These are phyloP conservation scores for Osmerus eperlanus DNA, from an alignment of 2,113 vertebrate genomes.

Conservation along the genomic window DNA sequence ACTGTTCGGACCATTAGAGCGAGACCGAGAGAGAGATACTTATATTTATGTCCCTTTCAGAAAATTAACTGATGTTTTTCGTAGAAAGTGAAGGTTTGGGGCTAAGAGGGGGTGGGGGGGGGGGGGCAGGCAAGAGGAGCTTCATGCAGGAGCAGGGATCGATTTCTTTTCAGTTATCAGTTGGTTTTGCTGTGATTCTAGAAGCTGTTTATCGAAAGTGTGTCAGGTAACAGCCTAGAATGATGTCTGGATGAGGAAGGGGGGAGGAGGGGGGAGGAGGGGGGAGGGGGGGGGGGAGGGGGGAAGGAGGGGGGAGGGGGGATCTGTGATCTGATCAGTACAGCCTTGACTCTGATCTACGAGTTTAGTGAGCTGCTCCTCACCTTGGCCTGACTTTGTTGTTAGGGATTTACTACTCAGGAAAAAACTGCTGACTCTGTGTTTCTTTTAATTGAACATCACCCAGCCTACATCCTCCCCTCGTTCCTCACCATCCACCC, in stretches of 20 bases:
- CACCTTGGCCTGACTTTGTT: constrained; percentile 75
- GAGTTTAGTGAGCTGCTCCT: constrained; percentile 30
- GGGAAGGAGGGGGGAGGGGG: not conserved
- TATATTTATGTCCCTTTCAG: too few species aligned
- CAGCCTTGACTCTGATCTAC: constrained; percentile 42
- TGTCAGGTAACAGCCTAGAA: not conserved
- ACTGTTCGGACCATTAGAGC: not conserved
- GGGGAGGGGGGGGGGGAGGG: not conserved
- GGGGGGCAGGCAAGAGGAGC: too few species aligned
- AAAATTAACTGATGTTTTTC: too few species aligned
- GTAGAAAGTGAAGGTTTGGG: too few species aligned
- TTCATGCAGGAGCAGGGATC: too few species aligned
- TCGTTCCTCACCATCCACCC: constrained; percentile 41
- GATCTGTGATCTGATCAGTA: constrained; percentile 16
- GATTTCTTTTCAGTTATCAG: too few species aligned
- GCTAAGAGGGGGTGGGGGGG: too few species aligned
- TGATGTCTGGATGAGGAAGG: not conserved
- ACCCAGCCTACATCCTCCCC: constrained; percentile 46
- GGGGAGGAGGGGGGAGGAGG: too few species aligned
- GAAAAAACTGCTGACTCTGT: constrained; percentile 56
- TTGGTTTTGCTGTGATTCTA: too few species aligned
- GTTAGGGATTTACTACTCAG: constrained; percentile 60
- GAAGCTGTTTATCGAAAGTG: too few species aligned
- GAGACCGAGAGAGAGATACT: not conserved
- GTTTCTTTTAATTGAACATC: constrained; percentile 68